Conservation (phyloP, 2,888 invertebrate genomes). For the Machimus atricapillus region DNA sequence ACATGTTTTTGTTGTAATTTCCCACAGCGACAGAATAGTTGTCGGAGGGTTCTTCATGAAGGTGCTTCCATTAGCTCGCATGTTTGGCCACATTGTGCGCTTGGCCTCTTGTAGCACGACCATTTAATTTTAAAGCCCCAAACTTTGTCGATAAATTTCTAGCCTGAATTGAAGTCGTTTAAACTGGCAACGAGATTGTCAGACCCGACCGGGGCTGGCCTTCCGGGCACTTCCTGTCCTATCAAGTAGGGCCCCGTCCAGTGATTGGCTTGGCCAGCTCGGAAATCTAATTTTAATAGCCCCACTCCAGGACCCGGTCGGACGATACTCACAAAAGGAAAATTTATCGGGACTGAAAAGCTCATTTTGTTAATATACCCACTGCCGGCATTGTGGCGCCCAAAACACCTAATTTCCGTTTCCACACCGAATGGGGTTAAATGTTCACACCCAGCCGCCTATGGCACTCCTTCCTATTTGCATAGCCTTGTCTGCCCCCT, state of each 20-base stretch:
- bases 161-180: not conserved
- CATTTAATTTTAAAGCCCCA: not conserved
- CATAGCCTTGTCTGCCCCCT: not conserved
- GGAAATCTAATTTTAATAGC: not conserved
- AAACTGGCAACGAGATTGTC: not conserved
- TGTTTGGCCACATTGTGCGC: not conserved
- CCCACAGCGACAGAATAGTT: not conserved
- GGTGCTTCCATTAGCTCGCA: not conserved
- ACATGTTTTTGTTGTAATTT: not conserved
- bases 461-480: not conserved
- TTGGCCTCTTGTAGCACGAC: not conserved
- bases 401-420: slow-evolving; percentile 14
- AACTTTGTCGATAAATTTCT: not conserved
- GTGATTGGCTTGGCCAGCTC: not conserved
- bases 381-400: not conserved
- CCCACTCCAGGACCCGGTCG: not conserved
- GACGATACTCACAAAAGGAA: not conserved
- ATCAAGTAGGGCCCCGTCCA: not conserved
- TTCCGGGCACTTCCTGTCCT: not conserved
- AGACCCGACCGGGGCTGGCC: not conserved
- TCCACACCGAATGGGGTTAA: not conserved
- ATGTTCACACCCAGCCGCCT: slow-evolving; percentile 2
- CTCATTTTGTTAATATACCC: slow-evolving; percentile 1
- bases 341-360: not conserved
- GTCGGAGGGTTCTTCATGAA: not conserved